Evolutionary conservation across 2,888 invertebrate species (phyloP).

Genomic region (Phania funesta): DNA sequence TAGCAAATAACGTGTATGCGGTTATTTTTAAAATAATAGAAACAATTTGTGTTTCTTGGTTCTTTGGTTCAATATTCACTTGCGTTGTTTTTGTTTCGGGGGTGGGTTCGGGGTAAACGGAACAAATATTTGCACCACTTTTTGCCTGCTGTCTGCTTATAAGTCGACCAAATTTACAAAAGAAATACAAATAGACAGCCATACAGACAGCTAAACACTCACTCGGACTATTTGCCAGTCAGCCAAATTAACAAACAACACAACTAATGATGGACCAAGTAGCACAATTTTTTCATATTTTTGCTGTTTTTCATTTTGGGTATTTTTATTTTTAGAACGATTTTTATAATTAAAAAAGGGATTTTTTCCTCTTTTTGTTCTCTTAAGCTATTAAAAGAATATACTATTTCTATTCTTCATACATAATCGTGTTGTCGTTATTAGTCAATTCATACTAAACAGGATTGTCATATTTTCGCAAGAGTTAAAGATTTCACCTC

Average conservation of each 20-base stretch:
- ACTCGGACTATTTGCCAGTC: conserved; percentile 20
- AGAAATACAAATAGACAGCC: background rate
- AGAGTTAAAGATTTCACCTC: conserved; percentile 9
- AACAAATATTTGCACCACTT: conserved; percentile 58
- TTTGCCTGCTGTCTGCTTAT: conserved; percentile 16
- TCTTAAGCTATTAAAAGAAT: background rate
- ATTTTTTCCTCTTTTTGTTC: conserved; percentile 10
- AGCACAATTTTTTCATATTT: conserved; percentile 22
- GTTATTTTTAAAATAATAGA: conserved; percentile 48
- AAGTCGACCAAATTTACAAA: conserved; percentile 12
- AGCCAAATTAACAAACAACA: conserved; percentile 16
- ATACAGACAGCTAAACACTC: background rate
- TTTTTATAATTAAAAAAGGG: conserved; percentile 41
- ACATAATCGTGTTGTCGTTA: conserved; percentile 16
- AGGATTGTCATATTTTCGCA: background rate
- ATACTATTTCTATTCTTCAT: background rate
- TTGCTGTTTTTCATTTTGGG: conserved; percentile 28
- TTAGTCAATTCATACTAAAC: background rate
- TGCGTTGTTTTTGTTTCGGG: conserved; percentile 48
- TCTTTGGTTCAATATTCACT: conserved; percentile 40
- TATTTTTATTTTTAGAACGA: conserved; percentile 54
- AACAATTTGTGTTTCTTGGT: background rate
- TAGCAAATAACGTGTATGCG: conserved; percentile 40
- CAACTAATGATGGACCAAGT: conserved; percentile 15
- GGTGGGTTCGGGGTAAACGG: conserved; percentile 34